Evolutionary conservation across 2,113 vertebrate genomes (phyloP).

Genomic region (Ahaetulla prasina): DNA sequence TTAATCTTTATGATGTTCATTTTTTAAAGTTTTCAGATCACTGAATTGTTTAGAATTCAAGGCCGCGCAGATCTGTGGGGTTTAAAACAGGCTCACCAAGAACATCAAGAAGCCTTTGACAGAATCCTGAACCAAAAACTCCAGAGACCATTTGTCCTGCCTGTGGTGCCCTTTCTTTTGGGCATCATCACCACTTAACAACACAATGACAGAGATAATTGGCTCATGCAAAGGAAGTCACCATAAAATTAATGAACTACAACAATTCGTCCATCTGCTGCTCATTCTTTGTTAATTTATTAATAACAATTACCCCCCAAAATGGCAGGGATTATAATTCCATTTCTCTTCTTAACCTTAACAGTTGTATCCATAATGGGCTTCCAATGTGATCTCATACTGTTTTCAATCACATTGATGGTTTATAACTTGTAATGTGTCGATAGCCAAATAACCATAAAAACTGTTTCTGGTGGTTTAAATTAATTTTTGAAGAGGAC

Average conservation of each 20-base stretch:
- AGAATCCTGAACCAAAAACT: conserved; percentile 25
- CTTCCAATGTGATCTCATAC: conserved; percentile 66
- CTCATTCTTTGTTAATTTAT: conserved; percentile 71
- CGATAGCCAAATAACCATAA: conserved; percentile 70
- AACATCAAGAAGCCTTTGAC: background rate
- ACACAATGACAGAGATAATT: conserved; percentile 62
- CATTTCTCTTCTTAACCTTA: conserved; percentile 68
- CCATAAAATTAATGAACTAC: conserved; percentile 71
- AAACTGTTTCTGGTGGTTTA: conserved; percentile 69
- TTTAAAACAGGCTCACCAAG: conserved; percentile 12
- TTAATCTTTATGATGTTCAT: background rate
- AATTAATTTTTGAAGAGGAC: conserved; percentile 44
- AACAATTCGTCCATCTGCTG: conserved; percentile 70
- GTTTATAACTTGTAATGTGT: conserved; percentile 66
- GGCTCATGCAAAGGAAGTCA: conserved; percentile 66
- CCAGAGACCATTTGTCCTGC: conserved; percentile 39
- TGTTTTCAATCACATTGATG: conserved; percentile 66
- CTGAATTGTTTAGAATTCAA: background rate
- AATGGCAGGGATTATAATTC: conserved; percentile 67
- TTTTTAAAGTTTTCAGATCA: background rate
- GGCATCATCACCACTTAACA: conserved; percentile 50
- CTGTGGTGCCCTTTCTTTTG: conserved; percentile 55
- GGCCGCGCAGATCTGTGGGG: background rate
- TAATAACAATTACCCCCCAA: conserved; percentile 73
- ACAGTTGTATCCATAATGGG: conserved; percentile 54